Base-by-base conservation (phyloP, 2,888 invertebrate species). In the Conops quadrifasciatus region DNA sequence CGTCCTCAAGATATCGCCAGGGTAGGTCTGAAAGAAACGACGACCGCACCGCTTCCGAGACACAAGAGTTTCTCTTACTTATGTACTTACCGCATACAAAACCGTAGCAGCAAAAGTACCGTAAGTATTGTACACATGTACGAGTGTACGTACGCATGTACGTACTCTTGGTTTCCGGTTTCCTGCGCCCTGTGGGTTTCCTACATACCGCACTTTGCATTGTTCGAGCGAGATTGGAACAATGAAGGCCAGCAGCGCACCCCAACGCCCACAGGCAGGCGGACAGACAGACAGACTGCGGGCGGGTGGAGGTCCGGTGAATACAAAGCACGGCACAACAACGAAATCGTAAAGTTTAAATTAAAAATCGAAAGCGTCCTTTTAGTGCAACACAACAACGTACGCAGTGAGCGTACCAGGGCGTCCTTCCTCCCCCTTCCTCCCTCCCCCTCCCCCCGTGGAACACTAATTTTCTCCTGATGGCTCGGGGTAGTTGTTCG, bases 91-190 rank as follows among this genome's bases (percentile, higher is more conserved):
- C 56, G 56, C 21, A 21, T 7, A 36, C 36, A 9, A 36, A 7
- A 36, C 36, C 36, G 36, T 9, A 36, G 4, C 36, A 9, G 36
- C 4, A 36, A 36, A n/a, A n/a, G n/a, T n/a, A n/a, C n/a, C n/a
- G n/a, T n/a, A n/a, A n/a, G n/a, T n/a, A n/a, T n/a, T n/a, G n/a
- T n/a, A n/a, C n/a, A n/a, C n/a, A n/a, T n/a, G n/a, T n/a, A n/a
- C n/a, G n/a, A n/a, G n/a, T n/a, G 36, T 4, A 36, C 36, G 9
- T 36, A 63, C 47, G 62, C 26, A 56, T 7, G 47, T 47, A 26
- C 30, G 51, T 45, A 59, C 68, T 65, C 71, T 71, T 26, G 73
- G 71, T 73, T 73, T 73, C 73, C 73, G 73, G 71, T 70, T 73
- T 73, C 73, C 73, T 67, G 73, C 63, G 71, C 49, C 67, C 43